A percentile compares a stretch with the other conserved stretches of the same genome.
Evolutionary conservation across 2,797 vertebrate species (phyloP).

Genomic region (Triplophysa yarkandensis): DNA sequence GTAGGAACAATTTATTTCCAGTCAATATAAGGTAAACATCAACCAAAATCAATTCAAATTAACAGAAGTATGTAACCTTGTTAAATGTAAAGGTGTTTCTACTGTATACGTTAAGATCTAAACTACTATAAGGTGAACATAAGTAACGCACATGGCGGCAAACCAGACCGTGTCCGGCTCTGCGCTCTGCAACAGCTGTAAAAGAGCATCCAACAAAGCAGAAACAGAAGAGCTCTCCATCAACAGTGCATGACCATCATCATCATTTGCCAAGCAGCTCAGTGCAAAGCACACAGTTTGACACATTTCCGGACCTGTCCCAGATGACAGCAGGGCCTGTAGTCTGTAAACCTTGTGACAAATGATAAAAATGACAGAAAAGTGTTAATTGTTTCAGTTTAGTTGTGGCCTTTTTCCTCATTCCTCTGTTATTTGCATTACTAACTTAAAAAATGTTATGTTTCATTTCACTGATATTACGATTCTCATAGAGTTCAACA

Average conservation of each 20-base stretch:
- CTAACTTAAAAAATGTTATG: no score
- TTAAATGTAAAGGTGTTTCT: no score
- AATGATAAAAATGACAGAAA: constrained; percentile 3
- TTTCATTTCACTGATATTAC: no score
- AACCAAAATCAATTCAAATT: no score
- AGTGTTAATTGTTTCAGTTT: background rate
- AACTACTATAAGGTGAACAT: no score
- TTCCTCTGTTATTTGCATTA: no score
- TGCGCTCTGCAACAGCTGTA: constrained; percentile 53
- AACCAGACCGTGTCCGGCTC: constrained; percentile 67
- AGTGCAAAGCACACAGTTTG: constrained; percentile 67
- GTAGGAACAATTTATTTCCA: no score
- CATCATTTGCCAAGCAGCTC: constrained; percentile 62
- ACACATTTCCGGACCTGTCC: constrained; percentile 54
- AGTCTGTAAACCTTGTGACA: constrained; percentile 56
- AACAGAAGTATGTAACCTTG: no score
- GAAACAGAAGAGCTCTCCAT: constrained; percentile 56
- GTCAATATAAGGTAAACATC: no score
- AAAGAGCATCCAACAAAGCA: constrained; percentile 58
- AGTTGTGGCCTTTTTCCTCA: no score
- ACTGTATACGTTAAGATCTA: no score
- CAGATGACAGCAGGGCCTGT: constrained; percentile 56
- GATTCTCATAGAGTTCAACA: no score
- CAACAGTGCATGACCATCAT: constrained; percentile 59
- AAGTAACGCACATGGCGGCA: constrained; percentile 64